Base-by-base conservation (phyloP, 2,113 vertebrate species). In the Ophthalmolycus amberensis region DNA sequence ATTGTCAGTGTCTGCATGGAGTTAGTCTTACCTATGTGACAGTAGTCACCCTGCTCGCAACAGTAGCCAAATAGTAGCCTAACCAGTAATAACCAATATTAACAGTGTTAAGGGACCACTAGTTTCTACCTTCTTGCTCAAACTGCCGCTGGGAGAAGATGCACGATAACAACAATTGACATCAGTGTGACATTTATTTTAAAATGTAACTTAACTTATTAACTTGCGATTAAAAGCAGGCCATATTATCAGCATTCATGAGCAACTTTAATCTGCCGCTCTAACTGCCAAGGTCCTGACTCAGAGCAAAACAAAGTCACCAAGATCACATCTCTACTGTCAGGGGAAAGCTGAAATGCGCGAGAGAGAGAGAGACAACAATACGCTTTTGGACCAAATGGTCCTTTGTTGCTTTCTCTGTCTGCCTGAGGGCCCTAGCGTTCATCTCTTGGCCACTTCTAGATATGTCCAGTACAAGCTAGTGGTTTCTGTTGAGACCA, bases 61-160 rank as follows among this genome's bases (percentile, higher is more conserved):
- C 74, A 87, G 88, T 95, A 95, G 95, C 94, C 91, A 92, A 88
- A 88, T 87, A 87, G 93, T 94, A 95, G 94, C 92, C 82, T 86
- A 90, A 90, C 9, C 63, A 93, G 71, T 93, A 93, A 88, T 90
- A 90, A 91, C 60, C 67, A 81, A 79, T 89, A 90, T 77, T 83
- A 80, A 90, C 90, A 90, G 71, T 77, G 71, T 88, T 90, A 83
- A 85, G 88, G 88, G 88, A 93, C 79, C 85, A 90, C 44, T 44
- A 77, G 68, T 86, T 77, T 88, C 59, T 68, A 82, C 71, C 54
- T 88, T 86, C 32, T 73, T 71, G 68, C 86, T 89, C 77, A 90
- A 83, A 86, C 67, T 81, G 83, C 93, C 78, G 3, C 37, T 22
- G 15, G 20, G 68, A 79, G 71, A 84, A 69, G 64, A 80, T 85